Evolutionary conservation across 2,113 vertebrate genomes (phyloP).

Genomic region (Bufo bufo): DNA sequence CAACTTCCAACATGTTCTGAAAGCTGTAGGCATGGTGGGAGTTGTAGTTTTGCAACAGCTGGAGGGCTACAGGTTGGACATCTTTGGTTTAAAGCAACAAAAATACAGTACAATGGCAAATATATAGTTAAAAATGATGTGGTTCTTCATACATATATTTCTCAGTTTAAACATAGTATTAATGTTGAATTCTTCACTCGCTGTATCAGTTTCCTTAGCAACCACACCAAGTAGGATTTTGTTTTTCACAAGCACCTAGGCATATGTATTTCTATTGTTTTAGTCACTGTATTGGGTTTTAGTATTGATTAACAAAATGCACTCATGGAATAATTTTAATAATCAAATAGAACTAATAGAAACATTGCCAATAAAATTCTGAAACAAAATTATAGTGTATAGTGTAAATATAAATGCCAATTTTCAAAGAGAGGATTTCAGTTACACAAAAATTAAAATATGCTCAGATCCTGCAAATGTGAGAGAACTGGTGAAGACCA

Average conservation of each 20-base stretch:
- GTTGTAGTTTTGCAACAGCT: too few relatives aligned
- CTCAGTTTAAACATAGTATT: constrained; percentile 21
- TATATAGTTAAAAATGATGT: neutral
- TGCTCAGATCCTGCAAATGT: too few relatives aligned
- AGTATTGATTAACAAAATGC: constrained; percentile 5
- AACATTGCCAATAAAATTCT: neutral
- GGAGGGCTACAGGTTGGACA: too few relatives aligned
- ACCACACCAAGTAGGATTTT: constrained; percentile 26
- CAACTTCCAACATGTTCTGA: too few relatives aligned
- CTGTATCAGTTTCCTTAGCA: constrained; percentile 48
- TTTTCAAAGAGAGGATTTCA: neutral
- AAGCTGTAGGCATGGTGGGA: too few relatives aligned
- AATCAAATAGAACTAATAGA: constrained; percentile 13
- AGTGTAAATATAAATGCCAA: neutral
- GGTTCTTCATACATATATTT: neutral
- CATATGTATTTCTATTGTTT: constrained; percentile 29
- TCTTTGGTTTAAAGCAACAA: neutral
- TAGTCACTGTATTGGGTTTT: constrained; percentile 6
- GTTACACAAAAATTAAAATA: too few relatives aligned
- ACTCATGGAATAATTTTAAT: neutral
- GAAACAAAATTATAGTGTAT: neutral
- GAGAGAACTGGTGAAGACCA: too few relatives aligned
- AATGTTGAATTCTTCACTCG: constrained; percentile 16
- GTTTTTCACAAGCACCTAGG: constrained; percentile 22
- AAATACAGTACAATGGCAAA: neutral